Evolutionary conservation across 2,888 invertebrate species (phyloP).

Genomic region (Morpho helenor): DNA sequence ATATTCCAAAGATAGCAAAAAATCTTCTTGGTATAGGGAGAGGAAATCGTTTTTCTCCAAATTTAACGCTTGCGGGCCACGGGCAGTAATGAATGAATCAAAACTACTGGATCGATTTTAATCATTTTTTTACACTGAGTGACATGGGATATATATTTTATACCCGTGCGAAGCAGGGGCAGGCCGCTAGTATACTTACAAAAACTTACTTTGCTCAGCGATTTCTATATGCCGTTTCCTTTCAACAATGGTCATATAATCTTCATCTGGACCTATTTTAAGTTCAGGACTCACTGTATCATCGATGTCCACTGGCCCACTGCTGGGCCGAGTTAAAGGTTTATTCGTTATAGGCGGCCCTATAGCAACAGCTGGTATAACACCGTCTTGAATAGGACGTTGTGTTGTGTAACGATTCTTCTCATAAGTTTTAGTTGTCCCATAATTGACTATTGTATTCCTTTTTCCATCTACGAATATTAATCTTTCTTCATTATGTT

Average conservation of each 20-base stretch:
- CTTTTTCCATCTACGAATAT: constrained; percentile 16
- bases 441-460: constrained; percentile 22
- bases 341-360: constrained; percentile 59
- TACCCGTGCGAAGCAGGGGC: too few species aligned
- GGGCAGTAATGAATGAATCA: too few species aligned
- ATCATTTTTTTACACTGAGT: too few species aligned
- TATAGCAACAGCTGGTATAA: constrained; percentile 47
- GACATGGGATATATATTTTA: too few species aligned
- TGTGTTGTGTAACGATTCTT: constrained; percentile 36
- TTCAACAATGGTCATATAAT: constrained; percentile 50
- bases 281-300: constrained; percentile 37
- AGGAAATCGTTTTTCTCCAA: too few species aligned
- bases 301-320: constrained; percentile 27
- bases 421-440: constrained; percentile 19
- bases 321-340: constrained; percentile 32
- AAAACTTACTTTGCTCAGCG: constrained; percentile 56
- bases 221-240: constrained; percentile 49
- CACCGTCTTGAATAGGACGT: constrained; percentile 44
- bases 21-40: too few species aligned
- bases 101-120: too few species aligned
- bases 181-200: too few species aligned
- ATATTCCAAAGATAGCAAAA: too few species aligned
- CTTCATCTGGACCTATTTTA: constrained; percentile 52
- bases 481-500: constrained; percentile 3
- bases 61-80: too few species aligned